Conservation (phyloP, 2,888 invertebrate genomes). For the Drosophila prostipennis region DNA sequence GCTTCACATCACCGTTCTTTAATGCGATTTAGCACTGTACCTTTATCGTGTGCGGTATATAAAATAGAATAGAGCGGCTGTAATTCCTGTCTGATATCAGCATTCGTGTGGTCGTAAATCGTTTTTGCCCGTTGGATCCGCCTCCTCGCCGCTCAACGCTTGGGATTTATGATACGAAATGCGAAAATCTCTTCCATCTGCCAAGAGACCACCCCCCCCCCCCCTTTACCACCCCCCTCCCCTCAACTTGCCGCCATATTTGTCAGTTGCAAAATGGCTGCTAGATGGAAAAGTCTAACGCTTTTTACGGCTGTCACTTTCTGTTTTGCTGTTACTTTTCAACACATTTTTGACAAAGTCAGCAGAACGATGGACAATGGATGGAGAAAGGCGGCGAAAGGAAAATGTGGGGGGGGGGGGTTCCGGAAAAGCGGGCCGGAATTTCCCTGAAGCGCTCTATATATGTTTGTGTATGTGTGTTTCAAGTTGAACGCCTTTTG, state of each 20-base stretch:
- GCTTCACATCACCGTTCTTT: too few species aligned
- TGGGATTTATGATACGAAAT: slow-evolving; percentile 64
- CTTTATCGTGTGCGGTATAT: background rate
- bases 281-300: slow-evolving; percentile 48
- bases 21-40: background rate
- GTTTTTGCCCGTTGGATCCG: slow-evolving; percentile 16
- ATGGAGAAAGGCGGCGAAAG: background rate
- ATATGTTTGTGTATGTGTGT: slow-evolving; percentile 22
- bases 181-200: slow-evolving; percentile 30
- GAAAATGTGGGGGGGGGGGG: background rate
- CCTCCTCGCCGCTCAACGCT: slow-evolving; percentile 12
- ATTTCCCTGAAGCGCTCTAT: slow-evolving; percentile 11
- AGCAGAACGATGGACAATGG: slow-evolving; percentile 40
- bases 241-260: slow-evolving; percentile 50
- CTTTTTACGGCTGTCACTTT: slow-evolving; percentile 41
- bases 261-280: slow-evolving; percentile 53
- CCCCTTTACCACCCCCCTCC: background rate
- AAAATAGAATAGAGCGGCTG: background rate
- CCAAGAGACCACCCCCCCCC: background rate
- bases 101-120: slow-evolving; percentile 38
- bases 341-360: slow-evolving; percentile 60
- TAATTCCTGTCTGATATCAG: slow-evolving; percentile 25
- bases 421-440: background rate
- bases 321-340: slow-evolving; percentile 49
- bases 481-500: slow-evolving; percentile 59